Evolutionary conservation across 2,888 invertebrate species (phyloP).

Genomic region (Ichneumoninae sp.): DNA sequence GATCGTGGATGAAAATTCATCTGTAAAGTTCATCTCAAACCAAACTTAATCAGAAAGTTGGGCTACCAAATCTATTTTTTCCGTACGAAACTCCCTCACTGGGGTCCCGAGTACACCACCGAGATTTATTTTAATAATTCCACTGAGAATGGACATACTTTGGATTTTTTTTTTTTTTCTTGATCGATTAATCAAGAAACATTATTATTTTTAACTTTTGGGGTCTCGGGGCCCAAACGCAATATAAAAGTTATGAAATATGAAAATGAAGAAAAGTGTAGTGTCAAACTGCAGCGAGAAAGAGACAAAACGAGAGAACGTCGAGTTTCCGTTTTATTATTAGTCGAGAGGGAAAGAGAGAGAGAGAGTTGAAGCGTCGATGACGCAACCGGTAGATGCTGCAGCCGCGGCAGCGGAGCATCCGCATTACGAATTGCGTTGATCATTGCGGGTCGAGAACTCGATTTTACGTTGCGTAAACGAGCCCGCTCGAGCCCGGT

Average conservation of each 20-base stretch:
- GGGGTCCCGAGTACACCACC: too few species aligned
- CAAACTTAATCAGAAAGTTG: too few species aligned
- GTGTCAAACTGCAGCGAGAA: not conserved
- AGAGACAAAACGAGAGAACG: slow-evolving; percentile 33
- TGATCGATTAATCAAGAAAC: too few species aligned
- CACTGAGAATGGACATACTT: too few species aligned
- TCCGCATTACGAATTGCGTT: slow-evolving; percentile 64
- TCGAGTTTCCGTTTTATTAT: slow-evolving; percentile 62
- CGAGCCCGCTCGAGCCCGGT: not conserved
- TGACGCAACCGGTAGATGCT: slow-evolving; percentile 61
- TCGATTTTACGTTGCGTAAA: slow-evolving; percentile 46
- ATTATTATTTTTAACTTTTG: not conserved
- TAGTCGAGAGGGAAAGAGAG: slow-evolving; percentile 31
- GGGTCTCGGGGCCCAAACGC: not conserved
- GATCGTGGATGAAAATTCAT: not conserved
- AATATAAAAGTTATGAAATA: not conserved
- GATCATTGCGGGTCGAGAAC: slow-evolving; percentile 46
- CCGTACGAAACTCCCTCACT: too few species aligned
- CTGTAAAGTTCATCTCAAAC: too few species aligned
- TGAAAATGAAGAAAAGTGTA: not conserved
- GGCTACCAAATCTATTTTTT: too few species aligned
- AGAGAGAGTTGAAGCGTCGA: slow-evolving; percentile 42
- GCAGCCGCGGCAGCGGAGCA: slow-evolving; percentile 38
- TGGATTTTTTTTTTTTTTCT: too few species aligned
- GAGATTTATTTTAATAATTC: too few species aligned